Conservation (phyloP, 2,113 vertebrate species). For the Polypterus senegalus region DNA sequence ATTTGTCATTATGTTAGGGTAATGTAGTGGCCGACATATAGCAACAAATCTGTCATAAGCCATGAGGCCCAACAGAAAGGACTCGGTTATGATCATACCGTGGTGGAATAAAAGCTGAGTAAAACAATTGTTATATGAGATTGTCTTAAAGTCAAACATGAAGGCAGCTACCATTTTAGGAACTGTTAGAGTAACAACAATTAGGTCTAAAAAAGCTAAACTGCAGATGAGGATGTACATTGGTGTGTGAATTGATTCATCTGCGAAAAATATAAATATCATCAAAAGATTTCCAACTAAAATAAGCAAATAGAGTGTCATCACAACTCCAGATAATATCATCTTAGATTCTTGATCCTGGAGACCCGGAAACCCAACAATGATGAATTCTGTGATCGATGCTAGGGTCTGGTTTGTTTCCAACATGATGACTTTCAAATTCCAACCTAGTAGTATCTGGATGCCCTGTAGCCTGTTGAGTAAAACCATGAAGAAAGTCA, state of each 20-base stretch:
- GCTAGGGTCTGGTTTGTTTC: not conserved
- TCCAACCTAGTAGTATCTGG: no score
- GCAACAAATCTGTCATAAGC: conserved; percentile 34
- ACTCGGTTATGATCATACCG: conserved; percentile 27
- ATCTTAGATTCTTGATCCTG: not conserved
- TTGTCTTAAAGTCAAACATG: conserved; percentile 20
- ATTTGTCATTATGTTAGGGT: conserved; percentile 28
- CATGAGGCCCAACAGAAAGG: conserved; percentile 29
- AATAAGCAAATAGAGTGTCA: not conserved
- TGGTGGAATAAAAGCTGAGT: conserved; percentile 37
- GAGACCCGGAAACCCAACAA: not conserved
- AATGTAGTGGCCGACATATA: conserved; percentile 31
- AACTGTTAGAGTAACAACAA: conserved; percentile 16
- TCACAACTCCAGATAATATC: not conserved
- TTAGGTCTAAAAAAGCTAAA: not conserved
- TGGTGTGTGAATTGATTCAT: not conserved
- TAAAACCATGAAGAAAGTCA: no score
- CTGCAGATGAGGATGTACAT: not conserved
- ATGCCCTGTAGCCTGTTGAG: no score
- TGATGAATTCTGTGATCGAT: not conserved
- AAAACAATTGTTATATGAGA: conserved; percentile 26
- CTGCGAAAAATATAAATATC: not conserved
- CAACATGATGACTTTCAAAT: not conserved
- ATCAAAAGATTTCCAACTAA: not conserved
- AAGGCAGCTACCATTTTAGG: conserved; percentile 30